Conservation (phyloP, 2,888 invertebrate species). For the Acanthopleura granulata region DNA sequence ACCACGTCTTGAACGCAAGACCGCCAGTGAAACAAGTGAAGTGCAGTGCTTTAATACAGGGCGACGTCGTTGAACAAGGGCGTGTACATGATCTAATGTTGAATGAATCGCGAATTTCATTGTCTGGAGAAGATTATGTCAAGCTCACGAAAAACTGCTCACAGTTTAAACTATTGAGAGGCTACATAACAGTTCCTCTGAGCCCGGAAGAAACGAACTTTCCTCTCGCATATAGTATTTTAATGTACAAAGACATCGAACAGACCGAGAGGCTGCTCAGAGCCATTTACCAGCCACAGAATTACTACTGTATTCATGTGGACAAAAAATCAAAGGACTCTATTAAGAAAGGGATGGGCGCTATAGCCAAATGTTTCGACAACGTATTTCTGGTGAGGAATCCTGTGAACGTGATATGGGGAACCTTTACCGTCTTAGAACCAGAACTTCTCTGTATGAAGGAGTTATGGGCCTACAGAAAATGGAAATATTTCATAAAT, state of each 20-base stretch:
- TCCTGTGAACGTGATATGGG: conserved; percentile 38
- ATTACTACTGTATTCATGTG: conserved; percentile 57
- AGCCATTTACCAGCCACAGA: conserved; percentile 54
- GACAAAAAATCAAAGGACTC: conserved; percentile 42
- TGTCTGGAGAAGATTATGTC: too few relatives aligned
- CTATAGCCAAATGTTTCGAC: conserved; percentile 41
- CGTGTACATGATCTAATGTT: neutral
- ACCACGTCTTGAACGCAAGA: too few relatives aligned
- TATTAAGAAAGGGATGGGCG: conserved; percentile 35
- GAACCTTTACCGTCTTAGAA: conserved; percentile 52
- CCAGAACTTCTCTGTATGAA: conserved; percentile 62
- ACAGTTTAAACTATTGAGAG: conserved; percentile 30
- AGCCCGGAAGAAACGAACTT: conserved; percentile 48
- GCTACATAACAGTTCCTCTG: conserved; percentile 42
- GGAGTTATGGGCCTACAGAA: conserved; percentile 38
- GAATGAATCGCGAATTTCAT: too few relatives aligned
- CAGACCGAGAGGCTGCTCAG: conserved; percentile 48
- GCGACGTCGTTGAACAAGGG: neutral
- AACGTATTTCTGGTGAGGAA: conserved; percentile 49
- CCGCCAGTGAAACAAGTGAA: neutral
- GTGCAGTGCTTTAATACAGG: neutral
- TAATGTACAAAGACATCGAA: conserved; percentile 56
- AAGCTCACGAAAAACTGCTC: conserved; percentile 33
- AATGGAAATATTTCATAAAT: conserved; percentile 67
- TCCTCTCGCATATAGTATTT: conserved; percentile 59